Conservation (phyloP, 1,140 invertebrate species). For the Marisa cornuarietis region DNA sequence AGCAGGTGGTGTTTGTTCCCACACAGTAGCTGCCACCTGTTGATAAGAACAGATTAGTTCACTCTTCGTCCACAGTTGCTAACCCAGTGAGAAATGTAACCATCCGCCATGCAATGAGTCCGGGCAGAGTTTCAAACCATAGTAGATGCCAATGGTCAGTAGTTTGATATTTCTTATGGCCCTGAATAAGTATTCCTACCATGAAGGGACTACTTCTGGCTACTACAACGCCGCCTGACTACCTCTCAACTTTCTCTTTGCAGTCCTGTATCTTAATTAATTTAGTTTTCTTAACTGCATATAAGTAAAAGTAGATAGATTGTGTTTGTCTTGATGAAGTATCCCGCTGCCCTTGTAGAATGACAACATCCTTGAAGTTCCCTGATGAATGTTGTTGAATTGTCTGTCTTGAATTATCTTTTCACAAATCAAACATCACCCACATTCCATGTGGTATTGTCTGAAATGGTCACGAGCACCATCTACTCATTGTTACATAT, state of each 20-base stretch:
- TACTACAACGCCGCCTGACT: not conserved
- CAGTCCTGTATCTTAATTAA: not conserved
- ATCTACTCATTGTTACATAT: no score
- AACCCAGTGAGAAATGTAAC: no score
- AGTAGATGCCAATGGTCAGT: not conserved
- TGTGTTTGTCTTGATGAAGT: no score
- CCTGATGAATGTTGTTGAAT: not conserved
- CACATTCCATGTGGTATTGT: no score
- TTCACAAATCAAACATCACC: no score
- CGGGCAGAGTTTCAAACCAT: not conserved
- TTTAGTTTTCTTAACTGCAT: not conserved
- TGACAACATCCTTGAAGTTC: no score
- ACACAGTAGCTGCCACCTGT: no score
- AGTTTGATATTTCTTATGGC: not conserved
- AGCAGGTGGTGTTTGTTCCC: no score
- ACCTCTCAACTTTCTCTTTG: not conserved
- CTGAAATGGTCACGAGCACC: no score
- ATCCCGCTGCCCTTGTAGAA: no score
- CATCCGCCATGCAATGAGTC: not conserved
- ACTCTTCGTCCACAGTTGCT: no score
- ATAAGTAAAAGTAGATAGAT: not conserved
- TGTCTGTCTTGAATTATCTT: not conserved
- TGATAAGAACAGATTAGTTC: no score
- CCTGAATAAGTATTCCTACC: not conserved
- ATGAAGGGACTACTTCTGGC: not conserved